Base-by-base conservation (phyloP, 2,888 invertebrate genomes). In the Andrena camellia region DNA sequence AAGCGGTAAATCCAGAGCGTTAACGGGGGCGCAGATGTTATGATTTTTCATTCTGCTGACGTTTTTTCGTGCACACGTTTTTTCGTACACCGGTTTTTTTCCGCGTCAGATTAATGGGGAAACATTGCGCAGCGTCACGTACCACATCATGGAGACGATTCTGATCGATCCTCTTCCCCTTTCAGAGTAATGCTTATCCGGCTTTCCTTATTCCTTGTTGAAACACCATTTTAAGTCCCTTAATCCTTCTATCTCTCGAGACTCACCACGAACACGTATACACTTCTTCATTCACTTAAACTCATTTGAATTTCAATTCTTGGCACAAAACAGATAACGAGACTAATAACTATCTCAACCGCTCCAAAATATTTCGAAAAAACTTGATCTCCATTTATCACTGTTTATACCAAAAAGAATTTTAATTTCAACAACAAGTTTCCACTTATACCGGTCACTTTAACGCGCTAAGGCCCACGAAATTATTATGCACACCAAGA, bases 71-170 rank as follows among this genome's bases (percentile, higher is more conserved):
- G 1, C 20, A 6, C 20, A 6, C 8, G 8, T 2, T 17, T 13
- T 13, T 50, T 1, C 33, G 23, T 35, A 2, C 23, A 7, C 31
- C 7, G 2, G 8, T 7, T n/a, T 50, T 35, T 26, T 17, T 57
- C 68, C 42, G 50, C 57, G 31, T 54, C 23, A 23, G 64, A 64
- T 76, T 83, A 84, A 84, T 69, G 23, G 50, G 29, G 52, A 67
- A 83, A 42, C n/a, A 67, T 77, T 23, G 23, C 8, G 42, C 66
- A 60, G 4, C 6, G 83, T 83, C 76, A 87, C 87, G 66, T 88
- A 87, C 88, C 87, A 87, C 88, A 86, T 88, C 88, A 88, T 86
- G 68, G 76, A 79, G 74, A 68, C 50, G 84, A 75, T 81, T 75
- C 50, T 35, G 69, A 48, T 71, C 59, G 71, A 67, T 20, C 68